Conservation (phyloP, 2,888 invertebrate species). For the Harpagoxenus sublaevis region DNA sequence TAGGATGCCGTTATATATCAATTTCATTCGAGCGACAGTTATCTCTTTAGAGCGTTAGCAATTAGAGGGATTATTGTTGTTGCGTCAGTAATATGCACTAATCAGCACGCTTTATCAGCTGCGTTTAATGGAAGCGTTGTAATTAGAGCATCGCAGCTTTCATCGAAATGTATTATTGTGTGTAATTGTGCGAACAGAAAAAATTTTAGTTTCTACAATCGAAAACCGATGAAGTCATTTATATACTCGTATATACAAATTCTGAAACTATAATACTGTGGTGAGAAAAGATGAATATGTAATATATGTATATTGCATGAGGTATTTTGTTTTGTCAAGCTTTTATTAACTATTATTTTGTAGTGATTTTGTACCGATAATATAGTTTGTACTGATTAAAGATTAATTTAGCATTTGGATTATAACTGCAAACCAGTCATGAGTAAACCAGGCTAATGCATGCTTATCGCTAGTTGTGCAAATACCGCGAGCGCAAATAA, state of each 20-base stretch:
- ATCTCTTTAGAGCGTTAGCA: slow-evolving; percentile 11
- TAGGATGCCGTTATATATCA: not conserved
- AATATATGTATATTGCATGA: not conserved
- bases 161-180: not conserved
- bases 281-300: not conserved
- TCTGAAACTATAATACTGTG: not conserved
- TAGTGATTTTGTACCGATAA: slow-evolving; percentile 1
- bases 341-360: not conserved
- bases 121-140: not conserved
- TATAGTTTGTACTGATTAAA: slow-evolving; percentile 1
- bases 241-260: not conserved
- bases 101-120: slow-evolving; percentile 29
- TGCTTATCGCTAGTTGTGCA: slow-evolving; percentile 38
- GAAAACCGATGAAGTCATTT: not conserved
- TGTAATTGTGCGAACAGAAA: slow-evolving; percentile 2
- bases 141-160: slow-evolving; percentile 17
- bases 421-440: slow-evolving; percentile 1
- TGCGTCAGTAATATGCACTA: slow-evolving; percentile 13
- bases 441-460: slow-evolving; percentile 34
- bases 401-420: slow-evolving; percentile 30
- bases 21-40: slow-evolving; percentile 3
- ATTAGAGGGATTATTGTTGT: slow-evolving; percentile 37
- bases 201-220: not conserved
- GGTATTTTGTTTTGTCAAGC: not conserved
- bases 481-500: slow-evolving; percentile 46